Conservation (phyloP, 2,113 vertebrate species). For the Scatophagus argus region DNA sequence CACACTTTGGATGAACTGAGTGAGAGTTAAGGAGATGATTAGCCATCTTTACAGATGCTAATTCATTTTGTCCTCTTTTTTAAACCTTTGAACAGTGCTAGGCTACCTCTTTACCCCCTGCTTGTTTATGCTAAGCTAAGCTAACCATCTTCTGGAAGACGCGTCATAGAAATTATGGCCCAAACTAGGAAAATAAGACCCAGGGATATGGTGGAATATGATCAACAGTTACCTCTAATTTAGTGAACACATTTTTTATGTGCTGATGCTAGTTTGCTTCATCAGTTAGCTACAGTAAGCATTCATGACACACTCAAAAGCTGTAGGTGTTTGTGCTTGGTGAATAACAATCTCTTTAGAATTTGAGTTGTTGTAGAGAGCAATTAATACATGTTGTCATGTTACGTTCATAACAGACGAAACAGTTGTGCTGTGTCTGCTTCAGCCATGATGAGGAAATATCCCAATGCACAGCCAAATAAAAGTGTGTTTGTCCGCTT, state of each 20-base stretch:
- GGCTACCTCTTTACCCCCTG: not conserved
- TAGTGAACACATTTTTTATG: constrained; percentile 9
- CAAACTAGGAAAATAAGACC: constrained; percentile 1
- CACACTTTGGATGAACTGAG: no score
- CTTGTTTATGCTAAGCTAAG: not conserved
- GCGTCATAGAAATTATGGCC: not conserved
- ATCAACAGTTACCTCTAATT: constrained; percentile 12
- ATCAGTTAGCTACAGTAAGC: constrained; percentile 3
- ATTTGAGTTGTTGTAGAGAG: constrained; percentile 1
- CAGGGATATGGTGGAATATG: not conserved
- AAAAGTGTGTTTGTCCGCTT: constrained; percentile 47
- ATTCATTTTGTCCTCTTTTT: not conserved
- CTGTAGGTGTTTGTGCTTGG: not conserved
- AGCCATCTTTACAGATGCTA: not conserved
- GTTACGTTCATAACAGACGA: constrained; percentile 8
- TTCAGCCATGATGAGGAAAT: constrained; percentile 39
- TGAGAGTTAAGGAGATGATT: no score
- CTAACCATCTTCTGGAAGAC: not conserved
- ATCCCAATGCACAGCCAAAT: constrained; percentile 44
- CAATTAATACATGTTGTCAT: constrained; percentile 15
- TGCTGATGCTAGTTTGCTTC: not conserved
- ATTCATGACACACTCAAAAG: constrained; percentile 13
- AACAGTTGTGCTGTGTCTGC: constrained; percentile 26
- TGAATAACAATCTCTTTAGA: constrained; percentile 8
- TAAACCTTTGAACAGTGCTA: not conserved